A percentile compares a stretch with the other conserved stretches of the same genome.
Conservation (phyloP, 2,888 invertebrate species). For the Toxonevra muliebris region DNA sequence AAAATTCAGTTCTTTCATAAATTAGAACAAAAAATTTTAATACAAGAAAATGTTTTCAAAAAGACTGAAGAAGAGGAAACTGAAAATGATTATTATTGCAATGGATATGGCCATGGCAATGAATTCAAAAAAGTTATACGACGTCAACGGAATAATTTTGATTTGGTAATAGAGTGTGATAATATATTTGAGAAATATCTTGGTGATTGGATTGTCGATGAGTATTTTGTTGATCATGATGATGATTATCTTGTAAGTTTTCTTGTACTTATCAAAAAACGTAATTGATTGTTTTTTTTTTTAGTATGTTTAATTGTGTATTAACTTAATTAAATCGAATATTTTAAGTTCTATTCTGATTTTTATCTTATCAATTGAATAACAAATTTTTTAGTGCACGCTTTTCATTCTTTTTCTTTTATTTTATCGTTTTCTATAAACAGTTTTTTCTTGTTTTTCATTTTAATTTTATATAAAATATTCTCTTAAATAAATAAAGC, state of each 20-base stretch:
- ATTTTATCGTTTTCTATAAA: no score
- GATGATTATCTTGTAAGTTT: conserved; percentile 54
- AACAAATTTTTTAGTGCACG: neutral
- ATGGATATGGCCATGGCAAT: conserved; percentile 9
- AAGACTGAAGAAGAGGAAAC: conserved; percentile 31
- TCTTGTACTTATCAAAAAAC: conserved; percentile 41
- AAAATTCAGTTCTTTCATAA: conserved; percentile 58
- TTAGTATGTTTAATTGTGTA: no score
- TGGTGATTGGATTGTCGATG: conserved; percentile 59
- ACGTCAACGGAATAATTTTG: conserved; percentile 48
- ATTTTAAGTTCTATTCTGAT: neutral
- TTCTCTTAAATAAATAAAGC: no score
- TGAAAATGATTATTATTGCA: no score
- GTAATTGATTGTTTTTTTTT: neutral
- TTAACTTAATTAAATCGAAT: no score
- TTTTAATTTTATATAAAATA: no score
- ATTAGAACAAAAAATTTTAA: conserved; percentile 48
- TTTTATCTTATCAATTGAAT: conserved; percentile 7
- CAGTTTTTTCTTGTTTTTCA: no score
- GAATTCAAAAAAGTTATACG: conserved; percentile 8
- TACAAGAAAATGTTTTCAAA: conserved; percentile 43
- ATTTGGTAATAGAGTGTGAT: conserved; percentile 57
- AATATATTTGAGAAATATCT: conserved; percentile 52
- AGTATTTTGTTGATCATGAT: conserved; percentile 57
- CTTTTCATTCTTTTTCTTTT: neutral